Evolutionary conservation across 2,113 vertebrate species (phyloP).

Genomic region (Pimephales promelas): DNA sequence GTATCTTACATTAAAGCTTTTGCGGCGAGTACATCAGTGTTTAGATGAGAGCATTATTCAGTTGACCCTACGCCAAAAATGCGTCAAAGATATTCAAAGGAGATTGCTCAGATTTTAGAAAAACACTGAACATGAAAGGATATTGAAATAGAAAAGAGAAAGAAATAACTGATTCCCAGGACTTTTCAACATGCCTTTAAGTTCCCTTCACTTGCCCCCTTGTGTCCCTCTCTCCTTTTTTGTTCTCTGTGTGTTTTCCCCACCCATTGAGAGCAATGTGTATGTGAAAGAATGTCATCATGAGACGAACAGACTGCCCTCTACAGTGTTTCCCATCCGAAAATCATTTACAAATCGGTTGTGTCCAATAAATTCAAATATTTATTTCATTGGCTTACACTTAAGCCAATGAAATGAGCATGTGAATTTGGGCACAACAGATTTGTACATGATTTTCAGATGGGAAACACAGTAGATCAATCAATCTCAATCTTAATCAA

Average conservation of each 20-base stretch:
- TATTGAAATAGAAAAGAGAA: conserved; percentile 47
- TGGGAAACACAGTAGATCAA: no score
- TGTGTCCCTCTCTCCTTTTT: conserved; percentile 47
- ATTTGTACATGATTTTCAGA: no score
- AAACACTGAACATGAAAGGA: conserved; percentile 41
- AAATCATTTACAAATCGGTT: conserved; percentile 12
- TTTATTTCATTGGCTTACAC: neutral
- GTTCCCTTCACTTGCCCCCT: conserved; percentile 39
- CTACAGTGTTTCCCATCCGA: conserved; percentile 40
- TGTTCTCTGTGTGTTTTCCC: conserved; percentile 28
- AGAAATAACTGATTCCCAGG: conserved; percentile 49
- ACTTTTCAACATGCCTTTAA: conserved; percentile 37
- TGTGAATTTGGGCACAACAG: no score
- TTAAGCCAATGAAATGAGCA: neutral
- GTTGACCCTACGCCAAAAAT: conserved; percentile 30
- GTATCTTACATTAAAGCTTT: neutral
- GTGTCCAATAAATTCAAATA: conserved; percentile 23
- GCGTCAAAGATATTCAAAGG: conserved; percentile 30
- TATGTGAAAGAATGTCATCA: conserved; percentile 73
- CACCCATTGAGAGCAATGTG: conserved; percentile 61
- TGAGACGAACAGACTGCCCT: conserved; percentile 52
- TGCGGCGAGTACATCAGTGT: neutral
- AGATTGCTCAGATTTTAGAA: conserved; percentile 12
- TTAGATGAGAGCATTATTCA: conserved; percentile 21
- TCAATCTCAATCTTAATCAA: no score